phyloP scores from a whole-genome alignment of 2,797 vertebrate genomes.

The Petrocephalus schoutedeni region DNA sequence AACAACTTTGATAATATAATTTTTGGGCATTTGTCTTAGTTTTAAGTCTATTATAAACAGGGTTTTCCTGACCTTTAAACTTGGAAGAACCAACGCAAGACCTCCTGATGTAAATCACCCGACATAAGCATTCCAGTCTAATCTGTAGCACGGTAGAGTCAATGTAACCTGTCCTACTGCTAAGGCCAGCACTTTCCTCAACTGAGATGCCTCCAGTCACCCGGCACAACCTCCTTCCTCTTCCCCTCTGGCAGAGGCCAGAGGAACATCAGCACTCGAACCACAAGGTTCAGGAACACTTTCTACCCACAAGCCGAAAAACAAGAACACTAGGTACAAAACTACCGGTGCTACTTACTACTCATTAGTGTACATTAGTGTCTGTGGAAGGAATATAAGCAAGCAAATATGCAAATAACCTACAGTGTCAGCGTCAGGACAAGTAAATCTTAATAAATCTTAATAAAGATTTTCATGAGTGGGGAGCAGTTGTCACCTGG shows the following conservation, averaged over 20 bases:
- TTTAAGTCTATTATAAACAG: background rate
- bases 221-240: background rate
- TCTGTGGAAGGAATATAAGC: background rate
- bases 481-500: background rate
- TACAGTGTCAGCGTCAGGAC: background rate
- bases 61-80: background rate
- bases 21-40: background rate
- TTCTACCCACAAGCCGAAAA: background rate
- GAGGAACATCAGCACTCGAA: background rate
- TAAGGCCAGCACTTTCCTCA: background rate
- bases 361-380: background rate
- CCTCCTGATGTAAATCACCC: background rate
- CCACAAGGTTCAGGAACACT: background rate
- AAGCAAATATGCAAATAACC: background rate
- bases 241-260: background rate
- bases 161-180: background rate
- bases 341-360: background rate
- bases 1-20: background rate
- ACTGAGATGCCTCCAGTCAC: background rate
- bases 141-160: background rate
- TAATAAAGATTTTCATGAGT: background rate
- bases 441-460: background rate
- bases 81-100: background rate
- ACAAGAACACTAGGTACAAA: background rate
- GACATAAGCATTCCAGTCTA: background rate